phyloP scores from a whole-genome alignment of 2,797 vertebrate genomes.

The Lerista edwardsae region DNA sequence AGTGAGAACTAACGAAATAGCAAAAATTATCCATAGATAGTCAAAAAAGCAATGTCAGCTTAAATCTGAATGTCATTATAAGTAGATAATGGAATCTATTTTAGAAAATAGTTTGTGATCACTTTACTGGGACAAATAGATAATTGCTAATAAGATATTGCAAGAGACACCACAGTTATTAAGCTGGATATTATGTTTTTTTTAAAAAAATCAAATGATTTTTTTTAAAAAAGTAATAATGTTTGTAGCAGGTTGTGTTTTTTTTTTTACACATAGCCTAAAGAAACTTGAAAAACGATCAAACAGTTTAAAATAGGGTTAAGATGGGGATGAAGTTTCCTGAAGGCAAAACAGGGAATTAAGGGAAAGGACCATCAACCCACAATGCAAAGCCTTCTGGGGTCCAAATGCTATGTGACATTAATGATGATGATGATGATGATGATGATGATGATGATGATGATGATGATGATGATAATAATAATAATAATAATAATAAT shows the following conservation, averaged over 20 bases:
- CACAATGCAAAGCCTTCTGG: conserved; percentile 9
- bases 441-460: no score
- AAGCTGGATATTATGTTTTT: background rate
- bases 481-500: no score
- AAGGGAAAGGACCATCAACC: background rate
- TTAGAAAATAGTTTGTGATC: conserved; percentile 10
- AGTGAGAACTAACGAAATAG: conserved; percentile 8
- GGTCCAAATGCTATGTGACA: no score
- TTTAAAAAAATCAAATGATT: conserved; percentile 15
- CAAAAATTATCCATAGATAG: conserved; percentile 13
- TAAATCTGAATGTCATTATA: conserved; percentile 22
- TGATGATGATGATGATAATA: no score
- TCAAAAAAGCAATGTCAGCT: conserved; percentile 1
- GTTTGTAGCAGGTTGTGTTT: background rate
- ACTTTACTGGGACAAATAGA: conserved; percentile 21
- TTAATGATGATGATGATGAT: no score
- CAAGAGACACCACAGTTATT: conserved; percentile 7
- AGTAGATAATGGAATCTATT: conserved; percentile 26
- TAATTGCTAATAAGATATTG: conserved; percentile 13
- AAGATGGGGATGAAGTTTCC: background rate
- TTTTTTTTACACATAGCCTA: background rate
- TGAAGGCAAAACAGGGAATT: background rate
- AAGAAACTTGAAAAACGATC: conserved; percentile 6
- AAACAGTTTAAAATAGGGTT: conserved; percentile 6
- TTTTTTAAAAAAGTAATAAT: background rate